phyloP scores from a whole-genome alignment of 2,888 invertebrate genomes.

The Tinea pellionella region DNA sequence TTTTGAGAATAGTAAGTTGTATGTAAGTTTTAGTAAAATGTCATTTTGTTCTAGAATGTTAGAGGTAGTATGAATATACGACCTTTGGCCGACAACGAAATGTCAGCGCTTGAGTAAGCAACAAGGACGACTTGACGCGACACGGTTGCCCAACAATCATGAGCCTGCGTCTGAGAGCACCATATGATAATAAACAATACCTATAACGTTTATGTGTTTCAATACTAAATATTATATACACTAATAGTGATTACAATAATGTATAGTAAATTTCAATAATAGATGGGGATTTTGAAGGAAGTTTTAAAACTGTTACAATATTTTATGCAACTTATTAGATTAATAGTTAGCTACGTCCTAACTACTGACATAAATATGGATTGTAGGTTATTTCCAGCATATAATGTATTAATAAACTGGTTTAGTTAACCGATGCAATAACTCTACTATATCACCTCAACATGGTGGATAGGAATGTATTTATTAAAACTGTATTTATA shows the following conservation, averaged over 20 bases:
- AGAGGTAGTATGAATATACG: slow-evolving; percentile 59
- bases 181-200: background rate
- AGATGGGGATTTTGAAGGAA: too few relatives aligned
- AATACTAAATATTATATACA: too few relatives aligned
- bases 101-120: slow-evolving; percentile 65
- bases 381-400: background rate
- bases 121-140: slow-evolving; percentile 56
- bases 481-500: too few relatives aligned
- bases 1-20: too few relatives aligned
- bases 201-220: too few relatives aligned
- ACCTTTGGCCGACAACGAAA: slow-evolving; percentile 62
- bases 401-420: background rate
- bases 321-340: too few relatives aligned
- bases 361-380: background rate
- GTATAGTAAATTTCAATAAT: too few relatives aligned
- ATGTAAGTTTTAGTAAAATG: slow-evolving; percentile 32
- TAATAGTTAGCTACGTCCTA: background rate
- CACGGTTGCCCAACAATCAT: slow-evolving; percentile 5
- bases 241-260: too few relatives aligned
- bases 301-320: too few relatives aligned
- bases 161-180: background rate
- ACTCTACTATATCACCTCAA: background rate
- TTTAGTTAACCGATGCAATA: background rate
- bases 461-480: background rate
- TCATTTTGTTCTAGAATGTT: slow-evolving; percentile 49